These are phyloP conservation scores for Pangasianodon hypophthalmus DNA, from an alignment of 2,113 vertebrate species.

Conservation along the genomic window DNA sequence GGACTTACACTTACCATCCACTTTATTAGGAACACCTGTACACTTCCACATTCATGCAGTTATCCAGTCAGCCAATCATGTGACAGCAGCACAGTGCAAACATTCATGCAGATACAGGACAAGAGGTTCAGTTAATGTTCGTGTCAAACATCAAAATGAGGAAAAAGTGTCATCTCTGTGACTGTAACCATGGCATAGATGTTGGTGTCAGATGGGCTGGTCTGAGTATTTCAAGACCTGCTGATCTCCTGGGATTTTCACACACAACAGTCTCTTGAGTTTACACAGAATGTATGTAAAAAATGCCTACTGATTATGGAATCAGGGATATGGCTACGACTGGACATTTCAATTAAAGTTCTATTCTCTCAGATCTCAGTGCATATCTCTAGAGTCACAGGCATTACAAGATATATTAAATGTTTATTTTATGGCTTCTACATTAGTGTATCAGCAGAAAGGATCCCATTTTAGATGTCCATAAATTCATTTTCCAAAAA, in stretches of 20 bases:
- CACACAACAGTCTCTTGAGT: background rate
- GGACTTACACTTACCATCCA: background rate
- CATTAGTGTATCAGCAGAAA: background rate
- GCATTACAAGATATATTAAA: background rate
- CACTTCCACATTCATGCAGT: background rate
- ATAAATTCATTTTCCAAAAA: background rate
- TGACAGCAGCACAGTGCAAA: background rate
- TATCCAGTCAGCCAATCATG: background rate
- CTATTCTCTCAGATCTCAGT: background rate
- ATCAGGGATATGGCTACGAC: too few relatives aligned
- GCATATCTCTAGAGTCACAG: background rate
- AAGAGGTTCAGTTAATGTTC: background rate
- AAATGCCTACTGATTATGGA: background rate
- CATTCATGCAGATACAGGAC: background rate
- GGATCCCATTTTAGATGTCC: background rate
- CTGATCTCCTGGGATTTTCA: background rate
- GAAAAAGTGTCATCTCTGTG: background rate
- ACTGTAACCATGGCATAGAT: background rate
- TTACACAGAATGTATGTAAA: background rate
- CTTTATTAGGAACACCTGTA: background rate
- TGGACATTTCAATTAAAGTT: background rate
- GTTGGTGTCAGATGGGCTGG: conserved; percentile 1
- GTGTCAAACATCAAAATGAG: background rate
- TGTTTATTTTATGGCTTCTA: background rate
- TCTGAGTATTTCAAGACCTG: background rate